Evolutionary conservation across 1,140 invertebrate species (phyloP).

Genomic region (Hypsibius dujardini): DNA sequence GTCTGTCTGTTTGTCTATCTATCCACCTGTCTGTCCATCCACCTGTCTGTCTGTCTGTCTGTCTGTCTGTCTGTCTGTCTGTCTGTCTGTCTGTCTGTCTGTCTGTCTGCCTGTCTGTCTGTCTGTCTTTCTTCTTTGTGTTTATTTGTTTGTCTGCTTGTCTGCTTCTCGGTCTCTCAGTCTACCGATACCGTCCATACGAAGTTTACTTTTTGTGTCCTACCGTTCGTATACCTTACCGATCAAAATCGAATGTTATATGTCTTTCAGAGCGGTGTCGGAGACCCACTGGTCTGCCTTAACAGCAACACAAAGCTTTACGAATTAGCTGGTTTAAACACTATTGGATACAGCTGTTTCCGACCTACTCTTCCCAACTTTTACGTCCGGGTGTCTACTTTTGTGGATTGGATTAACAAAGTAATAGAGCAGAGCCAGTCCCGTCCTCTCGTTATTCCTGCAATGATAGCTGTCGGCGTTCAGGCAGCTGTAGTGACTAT

Average conservation of each 20-base stretch:
- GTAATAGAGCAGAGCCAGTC: slow-evolving; percentile 3
- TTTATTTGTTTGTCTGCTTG: no score
- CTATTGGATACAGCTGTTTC: not conserved
- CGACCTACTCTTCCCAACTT: not conserved
- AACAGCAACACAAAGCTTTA: not conserved
- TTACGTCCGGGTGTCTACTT: not conserved
- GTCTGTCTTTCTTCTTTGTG: no score
- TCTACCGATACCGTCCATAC: no score
- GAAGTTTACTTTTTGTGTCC: not conserved
- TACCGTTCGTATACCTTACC: not conserved
- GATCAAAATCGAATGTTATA: no score
- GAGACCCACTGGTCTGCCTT: slow-evolving; percentile 3
- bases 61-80: no score
- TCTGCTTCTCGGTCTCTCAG: no score
- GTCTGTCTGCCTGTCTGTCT: no score
- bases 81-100: no score
- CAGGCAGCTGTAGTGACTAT: not conserved
- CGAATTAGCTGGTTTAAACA: not conserved
- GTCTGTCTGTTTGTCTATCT: no score
- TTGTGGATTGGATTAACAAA: slow-evolving; percentile 10
- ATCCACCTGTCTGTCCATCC: no score
- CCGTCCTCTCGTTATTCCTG: not conserved
- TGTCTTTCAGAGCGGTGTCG: not conserved
- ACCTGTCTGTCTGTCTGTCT: no score
- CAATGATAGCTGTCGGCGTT: not conserved